Conservation (phyloP, 2,113 vertebrate genomes). For the Ceyx melanurus region DNA sequence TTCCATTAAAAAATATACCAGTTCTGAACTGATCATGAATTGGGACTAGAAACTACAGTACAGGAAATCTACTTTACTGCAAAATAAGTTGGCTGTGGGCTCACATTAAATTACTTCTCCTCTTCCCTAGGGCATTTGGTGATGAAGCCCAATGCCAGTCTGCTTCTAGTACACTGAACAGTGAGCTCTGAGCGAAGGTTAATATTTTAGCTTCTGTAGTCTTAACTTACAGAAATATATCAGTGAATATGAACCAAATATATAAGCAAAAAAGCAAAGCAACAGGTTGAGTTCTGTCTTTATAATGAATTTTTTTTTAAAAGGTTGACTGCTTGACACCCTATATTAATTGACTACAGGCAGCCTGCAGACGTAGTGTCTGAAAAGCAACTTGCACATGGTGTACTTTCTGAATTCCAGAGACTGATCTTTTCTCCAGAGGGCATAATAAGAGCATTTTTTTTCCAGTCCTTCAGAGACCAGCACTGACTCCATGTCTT, state of each 20-base stretch:
- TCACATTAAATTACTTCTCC: not conserved
- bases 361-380: not conserved
- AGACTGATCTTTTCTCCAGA: slow-evolving; percentile 24
- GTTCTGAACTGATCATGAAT: not conserved
- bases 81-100: slow-evolving; percentile 7
- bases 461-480: not conserved
- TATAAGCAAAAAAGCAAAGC: not conserved
- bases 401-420: not conserved
- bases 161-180: not conserved
- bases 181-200: not conserved
- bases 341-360: not conserved
- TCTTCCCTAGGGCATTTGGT: not conserved
- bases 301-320: not conserved
- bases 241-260: not conserved
- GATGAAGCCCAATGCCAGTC: not conserved
- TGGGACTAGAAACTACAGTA: not conserved
- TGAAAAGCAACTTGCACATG: slow-evolving; percentile 1
- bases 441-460: not conserved
- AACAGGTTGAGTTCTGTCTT: not conserved
- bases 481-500: not conserved
- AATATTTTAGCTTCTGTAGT: not conserved
- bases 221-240: not conserved
- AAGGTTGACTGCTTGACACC: not conserved
- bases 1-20: slow-evolving; percentile 2
- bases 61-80: slow-evolving; percentile 1